Conservation (phyloP, 2,797 vertebrate species). For the Trachurus trachurus region DNA sequence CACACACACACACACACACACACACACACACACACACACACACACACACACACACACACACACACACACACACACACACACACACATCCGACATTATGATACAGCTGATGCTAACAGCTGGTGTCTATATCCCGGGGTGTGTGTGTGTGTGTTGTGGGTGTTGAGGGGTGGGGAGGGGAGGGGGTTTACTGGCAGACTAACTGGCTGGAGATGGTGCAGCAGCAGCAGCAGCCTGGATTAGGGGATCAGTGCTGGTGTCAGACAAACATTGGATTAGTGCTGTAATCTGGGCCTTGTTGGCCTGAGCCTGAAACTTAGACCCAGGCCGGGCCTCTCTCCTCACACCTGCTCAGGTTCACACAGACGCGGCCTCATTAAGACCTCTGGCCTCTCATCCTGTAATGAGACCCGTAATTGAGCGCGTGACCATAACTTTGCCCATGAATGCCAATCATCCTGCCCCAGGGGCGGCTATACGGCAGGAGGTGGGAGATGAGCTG, state of each 20-base stretch:
- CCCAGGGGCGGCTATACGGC: conserved; percentile 24
- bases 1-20: background rate
- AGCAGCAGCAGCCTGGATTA: conserved; percentile 76
- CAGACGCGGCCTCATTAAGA: background rate
- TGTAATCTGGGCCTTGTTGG: conserved; percentile 75
- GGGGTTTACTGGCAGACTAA: conserved; percentile 42
- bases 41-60: background rate
- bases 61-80: background rate
- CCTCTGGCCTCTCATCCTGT: conserved; percentile 49
- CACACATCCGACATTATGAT: conserved; percentile 28
- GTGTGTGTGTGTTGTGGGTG: conserved; percentile 46
- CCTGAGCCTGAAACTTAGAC: conserved; percentile 63
- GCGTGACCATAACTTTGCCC: conserved; percentile 31
- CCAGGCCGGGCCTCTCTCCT: background rate
- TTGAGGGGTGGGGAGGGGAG: background rate
- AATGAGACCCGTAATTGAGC: conserved; percentile 62
- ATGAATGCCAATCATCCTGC: conserved; percentile 60
- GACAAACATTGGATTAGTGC: conserved; percentile 83
- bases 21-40: background rate
- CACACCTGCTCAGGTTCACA: background rate
- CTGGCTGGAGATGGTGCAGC: conserved; percentile 62
- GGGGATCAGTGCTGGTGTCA: conserved; percentile 80
- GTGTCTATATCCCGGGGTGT: conserved; percentile 64
- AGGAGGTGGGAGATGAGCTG: conserved; percentile 28
- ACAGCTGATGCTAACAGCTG: conserved; percentile 82